Base-by-base conservation (phyloP, 2,797 vertebrate species). In the Hippocampus kuda region DNA sequence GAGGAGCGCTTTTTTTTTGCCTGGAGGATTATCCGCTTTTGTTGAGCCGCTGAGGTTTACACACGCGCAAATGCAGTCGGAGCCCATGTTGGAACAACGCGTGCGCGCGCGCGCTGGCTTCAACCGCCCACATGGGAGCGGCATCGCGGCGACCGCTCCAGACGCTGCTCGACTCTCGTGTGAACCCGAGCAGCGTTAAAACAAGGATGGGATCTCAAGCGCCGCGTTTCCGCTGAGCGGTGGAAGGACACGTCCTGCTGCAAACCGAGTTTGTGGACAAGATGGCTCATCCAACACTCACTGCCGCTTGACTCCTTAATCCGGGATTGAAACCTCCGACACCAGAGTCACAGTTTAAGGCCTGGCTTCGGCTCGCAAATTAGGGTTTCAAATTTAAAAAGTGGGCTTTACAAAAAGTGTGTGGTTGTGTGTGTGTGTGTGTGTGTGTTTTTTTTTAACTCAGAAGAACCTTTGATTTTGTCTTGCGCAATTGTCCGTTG, bases 21-120 rank as follows among this genome's bases (percentile, higher is more conserved):
- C 85, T 57, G 69, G 63, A 83, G 87, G 86, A 85, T 84, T 75
- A 80, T 70, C 70, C 71, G 75, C 82, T 56, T 87, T 88, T 89
- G 85, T 88, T 86, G 80, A 71, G 77, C 80, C 34, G 75, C 69
- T 61, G 69, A 73, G 80, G 68, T 80, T 82, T 84, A 83, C 77
- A 81, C 72, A 72, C 57, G 75, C 72, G 75, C 72, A 24, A 72
- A 76, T 80, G 4, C 78, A 75, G 70, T 71, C 4, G 78, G 76
- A 71, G 71, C 75, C 73, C 68, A 42, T 48, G 71, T 64, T 82
- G 53, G 64, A 20, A 75, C 79, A 76, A 34, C 34, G 34, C 30
- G n/a, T n/a, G 30, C 79, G 78, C 20, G 7, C 72, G 77, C 60
- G 79, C 78, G 80, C 72, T 79, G 44, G 83, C 85, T 86, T 82